Evolutionary conservation across 2,113 vertebrate genomes (phyloP), one percentile per base, ranked within the genome.

Genomic region (Mugil cephalus): DNA sequence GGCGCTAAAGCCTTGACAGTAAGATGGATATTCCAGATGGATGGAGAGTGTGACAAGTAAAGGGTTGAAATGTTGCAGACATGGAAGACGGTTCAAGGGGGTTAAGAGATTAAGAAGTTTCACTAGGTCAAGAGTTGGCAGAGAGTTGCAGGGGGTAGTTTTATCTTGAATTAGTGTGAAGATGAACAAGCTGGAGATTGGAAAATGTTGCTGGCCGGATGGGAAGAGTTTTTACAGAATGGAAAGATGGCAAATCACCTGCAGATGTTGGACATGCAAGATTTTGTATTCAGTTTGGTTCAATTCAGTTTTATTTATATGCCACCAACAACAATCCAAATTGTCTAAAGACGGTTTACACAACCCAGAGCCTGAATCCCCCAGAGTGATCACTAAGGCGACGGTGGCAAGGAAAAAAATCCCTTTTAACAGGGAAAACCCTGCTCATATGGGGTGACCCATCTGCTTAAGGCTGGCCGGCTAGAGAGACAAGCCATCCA

Each of bases 101-200:
- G 82, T 80, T 85, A 74, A 67, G 67, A 77, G 79, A 86, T 87
- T 67, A 83, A 59, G 52, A 77, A 63, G 52, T 84, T 82, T 83
- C 65, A 69, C 53, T 61, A 34, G 53, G 61, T 77, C 73, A 74
- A 50, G 70, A 82, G 75, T 81, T 78, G 68, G 62, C 35, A 34
- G 18, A 56, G 66, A 67, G 72, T 54, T 76, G 34, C 6, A 65
- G 54, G 71, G 39, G 69, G 45, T 24, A 10, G 15, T 65, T 14
- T 74, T 56, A 66, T 50, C 48, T 80, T 59, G 54, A 69, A 40
- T 59, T 21, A 15, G 66, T 40, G 52, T 74, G 24, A 71, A 66
- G 59, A 54, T 14, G 17, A 65, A 60, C 18, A 58, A 17, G 50
- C 38, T 39, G 38, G 34, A 34, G n/a, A 46, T 48, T 61, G 46